These are phyloP conservation scores for Tolmerus cingulatus DNA, from an alignment of 2,888 invertebrate genomes.

Conservation along the genomic window DNA sequence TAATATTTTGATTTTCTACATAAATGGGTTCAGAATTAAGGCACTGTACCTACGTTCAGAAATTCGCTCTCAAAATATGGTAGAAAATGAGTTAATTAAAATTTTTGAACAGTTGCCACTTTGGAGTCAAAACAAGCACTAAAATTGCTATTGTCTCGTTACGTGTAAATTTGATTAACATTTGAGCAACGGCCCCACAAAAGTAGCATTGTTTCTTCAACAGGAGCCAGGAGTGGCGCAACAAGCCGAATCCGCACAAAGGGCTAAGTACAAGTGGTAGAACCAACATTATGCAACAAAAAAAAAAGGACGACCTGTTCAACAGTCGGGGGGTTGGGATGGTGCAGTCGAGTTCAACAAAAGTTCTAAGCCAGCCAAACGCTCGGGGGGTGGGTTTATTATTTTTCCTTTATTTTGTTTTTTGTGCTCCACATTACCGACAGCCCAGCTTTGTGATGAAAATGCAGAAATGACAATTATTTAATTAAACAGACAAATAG, in stretches of 20 bases:
- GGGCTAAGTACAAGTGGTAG: not conserved
- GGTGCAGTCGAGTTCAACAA: not conserved
- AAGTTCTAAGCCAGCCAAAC: not conserved
- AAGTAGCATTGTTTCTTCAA: not conserved
- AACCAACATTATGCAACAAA: not conserved
- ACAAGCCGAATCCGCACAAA: not conserved
- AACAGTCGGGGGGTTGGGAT: not conserved
- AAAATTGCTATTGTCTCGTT: not conserved
- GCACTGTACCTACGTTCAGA: not conserved
- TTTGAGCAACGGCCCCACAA: not conserved
- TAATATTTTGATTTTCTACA: not conserved
- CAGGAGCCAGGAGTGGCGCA: not conserved
- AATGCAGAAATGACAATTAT: slow-evolving; percentile 31
- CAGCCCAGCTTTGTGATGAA: slow-evolving; percentile 1
- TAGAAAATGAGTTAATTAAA: not conserved
- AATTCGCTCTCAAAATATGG: not conserved
- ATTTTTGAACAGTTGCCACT: not conserved
- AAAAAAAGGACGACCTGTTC: not conserved
- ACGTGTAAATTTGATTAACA: not conserved
- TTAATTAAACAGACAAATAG: slow-evolving; percentile 38
- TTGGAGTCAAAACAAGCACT: not conserved
- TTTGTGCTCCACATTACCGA: slow-evolving; percentile 11
- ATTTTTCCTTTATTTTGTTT: not conserved
- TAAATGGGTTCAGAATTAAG: not conserved
- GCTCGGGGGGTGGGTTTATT: not conserved